Evolutionary conservation across 2,797 vertebrate species (phyloP).

Genomic region (Limnodromus scolopaceus): DNA sequence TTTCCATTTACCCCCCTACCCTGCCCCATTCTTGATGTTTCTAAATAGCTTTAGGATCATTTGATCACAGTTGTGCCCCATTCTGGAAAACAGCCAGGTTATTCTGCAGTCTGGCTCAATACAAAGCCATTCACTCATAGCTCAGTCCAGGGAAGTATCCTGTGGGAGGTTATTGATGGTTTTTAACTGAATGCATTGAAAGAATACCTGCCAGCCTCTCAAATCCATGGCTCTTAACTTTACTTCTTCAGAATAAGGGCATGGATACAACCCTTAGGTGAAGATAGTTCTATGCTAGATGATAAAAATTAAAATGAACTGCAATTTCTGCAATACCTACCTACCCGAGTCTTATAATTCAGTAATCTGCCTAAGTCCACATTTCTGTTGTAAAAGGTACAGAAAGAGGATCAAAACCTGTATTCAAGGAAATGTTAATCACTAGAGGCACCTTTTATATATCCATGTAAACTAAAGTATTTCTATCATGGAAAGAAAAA

Average conservation of each 20-base stretch:
- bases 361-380: not conserved
- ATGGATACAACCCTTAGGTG: not conserved
- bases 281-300: not conserved
- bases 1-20: conserved; percentile 10
- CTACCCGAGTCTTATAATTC: not conserved
- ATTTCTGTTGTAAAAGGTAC: not conserved
- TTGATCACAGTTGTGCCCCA: conserved; percentile 40
- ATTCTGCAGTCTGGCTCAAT: not conserved
- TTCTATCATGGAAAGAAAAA: not conserved
- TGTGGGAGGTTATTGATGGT: not conserved
- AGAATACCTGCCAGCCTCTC: not conserved
- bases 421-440: not conserved
- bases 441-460: conserved; percentile 2
- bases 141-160: not conserved
- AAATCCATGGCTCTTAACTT: not conserved
- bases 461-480: not conserved
- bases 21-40: conserved; percentile 55
- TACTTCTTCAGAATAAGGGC: not conserved
- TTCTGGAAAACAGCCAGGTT: conserved; percentile 7
- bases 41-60: conserved; percentile 72
- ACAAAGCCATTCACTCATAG: not conserved
- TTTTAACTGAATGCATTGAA: not conserved
- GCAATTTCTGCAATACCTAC: not conserved
- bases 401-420: not conserved
- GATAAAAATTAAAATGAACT: not conserved